Conservation (phyloP, 2,888 invertebrate genomes). For the Pyrocoelia pectoralis region DNA sequence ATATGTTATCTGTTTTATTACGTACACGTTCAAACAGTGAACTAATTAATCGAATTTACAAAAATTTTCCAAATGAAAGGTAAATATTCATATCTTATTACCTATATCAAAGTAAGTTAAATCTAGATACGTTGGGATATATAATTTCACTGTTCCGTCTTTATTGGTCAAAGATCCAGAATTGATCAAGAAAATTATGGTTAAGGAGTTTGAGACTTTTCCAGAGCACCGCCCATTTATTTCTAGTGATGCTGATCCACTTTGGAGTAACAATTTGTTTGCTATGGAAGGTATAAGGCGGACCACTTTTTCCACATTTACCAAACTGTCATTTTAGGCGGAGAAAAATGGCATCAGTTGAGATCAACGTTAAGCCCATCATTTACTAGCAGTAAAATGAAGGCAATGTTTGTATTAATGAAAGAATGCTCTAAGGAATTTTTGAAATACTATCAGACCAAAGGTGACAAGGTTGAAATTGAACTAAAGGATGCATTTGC, state of each 20-base stretch:
- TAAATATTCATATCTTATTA: too few relatives aligned
- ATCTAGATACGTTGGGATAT: constrained; percentile 13
- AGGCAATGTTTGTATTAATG: not conserved
- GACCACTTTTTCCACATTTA: too few relatives aligned
- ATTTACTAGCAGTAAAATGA: constrained; percentile 8
- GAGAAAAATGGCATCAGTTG: constrained; percentile 46
- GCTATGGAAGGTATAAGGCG: constrained; percentile 20
- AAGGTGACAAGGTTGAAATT: not conserved
- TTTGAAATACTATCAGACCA: not conserved
- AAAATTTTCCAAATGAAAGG: not conserved
- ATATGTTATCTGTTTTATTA: not conserved
- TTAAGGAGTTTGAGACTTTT: constrained; percentile 22
- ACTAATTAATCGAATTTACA: not conserved
- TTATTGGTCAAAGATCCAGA: constrained; percentile 18
- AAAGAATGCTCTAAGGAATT: not conserved
- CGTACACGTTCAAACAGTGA: not conserved
- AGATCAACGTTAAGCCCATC: constrained; percentile 51
- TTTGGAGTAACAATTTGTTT: constrained; percentile 21
- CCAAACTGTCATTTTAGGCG: not conserved
- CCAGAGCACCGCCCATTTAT: constrained; percentile 13
- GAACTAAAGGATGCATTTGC: not conserved
- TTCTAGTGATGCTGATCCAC: constrained; percentile 10
- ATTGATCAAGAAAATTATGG: constrained; percentile 16
- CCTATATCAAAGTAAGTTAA: too few relatives aligned
- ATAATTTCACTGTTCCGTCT: not conserved